phyloP scores from a whole-genome alignment of 35 echinoderm and acorn worm species.

The Lytechinus pictus region DNA sequence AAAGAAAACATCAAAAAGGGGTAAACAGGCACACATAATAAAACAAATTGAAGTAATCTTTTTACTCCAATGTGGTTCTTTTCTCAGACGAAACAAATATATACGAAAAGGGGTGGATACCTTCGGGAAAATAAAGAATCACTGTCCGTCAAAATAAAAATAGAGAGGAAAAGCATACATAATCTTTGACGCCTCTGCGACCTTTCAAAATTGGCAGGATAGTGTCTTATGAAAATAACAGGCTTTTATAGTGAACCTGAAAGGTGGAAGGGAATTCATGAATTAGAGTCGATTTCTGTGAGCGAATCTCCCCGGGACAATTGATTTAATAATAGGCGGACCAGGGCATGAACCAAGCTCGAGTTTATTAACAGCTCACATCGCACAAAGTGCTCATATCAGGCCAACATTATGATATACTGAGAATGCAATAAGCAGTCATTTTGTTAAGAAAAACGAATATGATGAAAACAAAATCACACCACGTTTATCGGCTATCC shows the following conservation, averaged over 20 bases:
- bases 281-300: neutral
- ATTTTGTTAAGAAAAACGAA: neutral
- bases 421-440: neutral
- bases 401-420: neutral
- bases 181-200: neutral
- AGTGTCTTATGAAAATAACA: slow-evolving; percentile 6
- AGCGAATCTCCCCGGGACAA: neutral
- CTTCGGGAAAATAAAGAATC: neutral
- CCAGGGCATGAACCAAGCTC: neutral
- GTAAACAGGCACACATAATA: neutral
- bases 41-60: neutral
- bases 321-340: neutral
- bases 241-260: neutral
- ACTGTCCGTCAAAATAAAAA: neutral
- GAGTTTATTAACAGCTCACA: slow-evolving; percentile 18
- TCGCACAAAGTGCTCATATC: neutral
- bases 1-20: neutral
- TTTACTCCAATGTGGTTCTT: neutral
- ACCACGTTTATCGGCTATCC: neutral
- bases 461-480: neutral
- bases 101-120: neutral
- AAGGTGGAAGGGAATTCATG: neutral
- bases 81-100: neutral
- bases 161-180: neutral
- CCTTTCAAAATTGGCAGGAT: neutral